Base-by-base conservation (phyloP, 2,113 vertebrate genomes). In the Clarias magur region DNA sequence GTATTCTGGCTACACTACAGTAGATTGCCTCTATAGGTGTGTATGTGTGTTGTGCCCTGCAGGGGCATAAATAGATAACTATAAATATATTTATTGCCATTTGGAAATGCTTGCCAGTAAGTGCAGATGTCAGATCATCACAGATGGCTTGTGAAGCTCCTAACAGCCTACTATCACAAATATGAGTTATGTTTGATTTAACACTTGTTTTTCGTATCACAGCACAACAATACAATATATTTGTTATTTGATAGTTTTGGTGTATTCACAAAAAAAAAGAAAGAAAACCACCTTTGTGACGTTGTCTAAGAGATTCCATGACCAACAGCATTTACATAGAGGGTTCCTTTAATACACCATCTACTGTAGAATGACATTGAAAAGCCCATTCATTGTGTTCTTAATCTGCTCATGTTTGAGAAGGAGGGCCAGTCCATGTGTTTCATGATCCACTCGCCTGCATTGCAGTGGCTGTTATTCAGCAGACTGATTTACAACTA, bases 401-500 rank as follows among this genome's bases (percentile, higher is more conserved):
- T 27, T 88, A 84, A 34, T 42, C 82, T 80, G n/a, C 87, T 80
- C 73, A 85, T 68, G 34, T 82, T 86, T 85, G 54, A 83, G 54
- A 84, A 53, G 62, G 27, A 75, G 81, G 75, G 38, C 16, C 80
- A 86, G 56, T 81, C 67, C 34, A 86, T 86, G 87, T 88, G 84
- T 88, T 78, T 68, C 63, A 72, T 38, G 81, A 91, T 90, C 85
- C 76, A 48, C 34, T 89, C 89, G 91, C 89, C 94, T 94, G 95
- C 94, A 95, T 92, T 95, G 94, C 94, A 91, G 94, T 93, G 94
- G 93, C 93, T 94, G 94, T 94, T 92, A 48, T 85, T 80, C 76
- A 82, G 25, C 89, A 87, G 85, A 93, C 93, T 95, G 93, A 95
- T 95, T 95, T 94, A 93, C 93, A 90, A 93, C 92, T 86, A 89